phyloP scores from a whole-genome alignment of 2,797 vertebrate genomes.

The Carcharodon carcharias region DNA sequence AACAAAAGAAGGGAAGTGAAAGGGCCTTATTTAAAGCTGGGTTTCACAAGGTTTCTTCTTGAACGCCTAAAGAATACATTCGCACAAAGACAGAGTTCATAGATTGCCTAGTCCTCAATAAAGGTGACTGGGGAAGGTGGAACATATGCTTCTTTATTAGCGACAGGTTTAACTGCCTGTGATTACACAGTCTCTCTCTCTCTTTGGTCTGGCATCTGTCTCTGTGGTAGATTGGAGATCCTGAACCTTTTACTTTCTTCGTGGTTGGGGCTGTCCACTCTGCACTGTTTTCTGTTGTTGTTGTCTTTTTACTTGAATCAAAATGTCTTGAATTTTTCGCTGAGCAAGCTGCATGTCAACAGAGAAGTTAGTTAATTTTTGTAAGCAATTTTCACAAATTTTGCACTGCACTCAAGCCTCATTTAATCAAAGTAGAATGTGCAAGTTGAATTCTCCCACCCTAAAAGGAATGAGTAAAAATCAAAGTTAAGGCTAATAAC shows the following conservation, averaged over 20 bases:
- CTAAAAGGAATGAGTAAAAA: background rate
- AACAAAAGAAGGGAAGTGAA: constrained; percentile 70
- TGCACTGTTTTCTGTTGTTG: constrained; percentile 76
- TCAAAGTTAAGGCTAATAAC: background rate
- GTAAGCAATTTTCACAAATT: background rate
- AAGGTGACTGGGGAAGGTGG: constrained; percentile 66
- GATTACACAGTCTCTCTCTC: constrained; percentile 59
- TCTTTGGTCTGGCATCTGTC: constrained; percentile 77
- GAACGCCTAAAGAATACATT: constrained; percentile 85
- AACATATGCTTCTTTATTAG: constrained; percentile 61
- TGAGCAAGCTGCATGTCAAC: constrained; percentile 75
- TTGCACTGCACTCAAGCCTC: background rate
- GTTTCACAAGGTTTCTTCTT: constrained; percentile 65
- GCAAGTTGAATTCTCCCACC: background rate
- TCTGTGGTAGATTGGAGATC: constrained; percentile 63
- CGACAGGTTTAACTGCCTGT: constrained; percentile 60
- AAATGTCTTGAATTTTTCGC: constrained; percentile 98
- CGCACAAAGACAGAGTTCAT: constrained; percentile 74
- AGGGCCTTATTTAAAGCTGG: constrained; percentile 70
- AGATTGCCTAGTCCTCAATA: constrained; percentile 69
- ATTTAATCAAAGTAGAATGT: background rate
- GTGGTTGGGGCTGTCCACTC: constrained; percentile 74
- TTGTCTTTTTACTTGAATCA: constrained; percentile 94
- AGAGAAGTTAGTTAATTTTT: background rate
- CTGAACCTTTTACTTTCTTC: constrained; percentile 79